Base-by-base conservation (phyloP, 2,888 invertebrate species). In the Leptogaster cylindrica region DNA sequence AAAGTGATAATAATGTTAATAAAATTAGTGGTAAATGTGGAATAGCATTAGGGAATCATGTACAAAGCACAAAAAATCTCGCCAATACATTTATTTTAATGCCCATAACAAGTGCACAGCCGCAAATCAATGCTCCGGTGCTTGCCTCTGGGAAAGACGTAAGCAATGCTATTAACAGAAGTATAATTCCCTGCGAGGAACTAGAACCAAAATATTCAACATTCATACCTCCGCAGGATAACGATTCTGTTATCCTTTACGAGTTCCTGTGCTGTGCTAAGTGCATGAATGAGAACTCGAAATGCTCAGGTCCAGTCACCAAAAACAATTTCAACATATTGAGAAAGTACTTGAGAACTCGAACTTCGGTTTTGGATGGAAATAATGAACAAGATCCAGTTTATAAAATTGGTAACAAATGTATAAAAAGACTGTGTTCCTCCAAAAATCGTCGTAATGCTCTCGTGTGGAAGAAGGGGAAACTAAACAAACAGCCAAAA, bases 251-350 rank as follows among this genome's bases (percentile, higher is more conserved):
- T 68, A 74, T 79, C 66, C 74, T 82, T 23, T 81, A 81, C 69
- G 82, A 81, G 70, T 80, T 81, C 70, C 71, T 81, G 3, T 81
- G 81, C 73, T 81, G 81, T 74, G 82, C 81, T 70, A 81, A 79
- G 74, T 81, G 81, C 68, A 79, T 81, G 78, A 78, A 78, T 72
- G 36, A 66, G 12, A 27, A 28, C 33, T 48, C 65, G 14, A 55
- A 64, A 50, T 67, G 66, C 63, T 31, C 58, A 65, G 66, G 44
- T 55, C 46, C 36, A 25, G 50, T 61, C n/a, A 51, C 68, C 39
- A 71, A 69, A 61, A 48, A 70, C 50, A 73, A 70, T 20, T 71
- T 73, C 46, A 58, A 71, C 33, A 71, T 74, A 3, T 66, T 78
- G 48, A 78, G 77, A 12, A 75, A 76, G 2, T 75, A 76, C 67